Evolutionary conservation across 2,888 invertebrate species (phyloP).

Genomic region (Dyspetes luteomarginatus): DNA sequence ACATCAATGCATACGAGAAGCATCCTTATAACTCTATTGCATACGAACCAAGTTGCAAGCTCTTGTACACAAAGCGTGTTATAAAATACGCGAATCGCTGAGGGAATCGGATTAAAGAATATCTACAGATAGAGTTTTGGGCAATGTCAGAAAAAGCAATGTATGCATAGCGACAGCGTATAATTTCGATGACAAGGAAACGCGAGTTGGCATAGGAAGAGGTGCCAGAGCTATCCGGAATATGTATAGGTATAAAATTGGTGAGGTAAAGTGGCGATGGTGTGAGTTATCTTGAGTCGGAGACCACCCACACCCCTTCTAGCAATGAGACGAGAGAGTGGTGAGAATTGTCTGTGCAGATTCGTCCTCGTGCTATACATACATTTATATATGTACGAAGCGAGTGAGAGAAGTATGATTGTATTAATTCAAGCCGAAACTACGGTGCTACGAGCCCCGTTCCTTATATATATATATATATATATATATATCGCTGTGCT

Average conservation of each 20-base stretch:
- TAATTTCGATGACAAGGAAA: constrained; percentile 79
- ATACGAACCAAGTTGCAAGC: too few relatives aligned
- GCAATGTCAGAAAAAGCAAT: background rate
- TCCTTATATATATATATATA: constrained; percentile 38
- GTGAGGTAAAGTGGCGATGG: constrained; percentile 64
- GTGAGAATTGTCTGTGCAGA: constrained; percentile 47
- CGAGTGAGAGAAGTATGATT: constrained; percentile 72
- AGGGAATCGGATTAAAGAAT: background rate
- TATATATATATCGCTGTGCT: constrained; percentile 10
- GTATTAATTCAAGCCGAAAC: constrained; percentile 79
- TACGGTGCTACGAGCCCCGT: constrained; percentile 25
- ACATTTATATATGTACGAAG: constrained; percentile 15
- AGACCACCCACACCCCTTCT: constrained; percentile 40
- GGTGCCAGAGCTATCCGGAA: background rate
- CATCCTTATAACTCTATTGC: too few relatives aligned
- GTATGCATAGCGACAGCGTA: constrained; percentile 70
- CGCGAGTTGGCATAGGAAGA: constrained; percentile 27
- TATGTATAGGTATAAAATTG: constrained; percentile 33
- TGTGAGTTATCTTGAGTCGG: constrained; percentile 70
- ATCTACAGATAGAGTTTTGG: background rate
- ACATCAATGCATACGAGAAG: too few relatives aligned
- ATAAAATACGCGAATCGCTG: background rate
- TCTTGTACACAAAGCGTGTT: too few relatives aligned
- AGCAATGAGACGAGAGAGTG: constrained; percentile 45
- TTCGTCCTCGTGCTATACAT: constrained; percentile 7